These are phyloP conservation scores for Chiloscyllium plagiosum DNA, from an alignment of 2,113 vertebrate genomes.

Conservation along the genomic window DNA sequence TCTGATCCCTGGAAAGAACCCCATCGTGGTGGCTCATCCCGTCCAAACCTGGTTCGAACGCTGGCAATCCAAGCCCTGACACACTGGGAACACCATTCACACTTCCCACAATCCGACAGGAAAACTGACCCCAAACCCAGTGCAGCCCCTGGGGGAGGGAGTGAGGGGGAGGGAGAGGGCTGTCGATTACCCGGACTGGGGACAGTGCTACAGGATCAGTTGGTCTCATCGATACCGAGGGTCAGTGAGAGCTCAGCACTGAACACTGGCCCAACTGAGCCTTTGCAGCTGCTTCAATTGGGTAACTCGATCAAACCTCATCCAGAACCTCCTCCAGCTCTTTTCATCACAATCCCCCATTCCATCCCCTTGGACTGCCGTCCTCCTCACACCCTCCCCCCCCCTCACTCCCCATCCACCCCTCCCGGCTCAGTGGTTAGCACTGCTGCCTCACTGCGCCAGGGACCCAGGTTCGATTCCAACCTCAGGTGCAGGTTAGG, in stretches of 20 bases:
- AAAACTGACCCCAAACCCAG: not conserved
- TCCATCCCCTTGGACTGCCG: no score
- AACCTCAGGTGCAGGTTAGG: no score
- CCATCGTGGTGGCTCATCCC: no score
- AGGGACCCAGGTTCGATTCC: no score
- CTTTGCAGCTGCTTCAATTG: not conserved
- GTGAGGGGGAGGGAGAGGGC: no score
- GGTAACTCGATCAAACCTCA: not conserved
- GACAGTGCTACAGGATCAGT: not conserved
- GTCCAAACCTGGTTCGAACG: no score
- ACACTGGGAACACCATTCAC: not conserved
- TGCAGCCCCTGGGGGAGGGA: not conserved
- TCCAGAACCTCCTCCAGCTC: no score
- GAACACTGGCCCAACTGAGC: not conserved
- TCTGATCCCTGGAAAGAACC: not conserved
- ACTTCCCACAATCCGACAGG: not conserved
- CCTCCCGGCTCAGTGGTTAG: no score
- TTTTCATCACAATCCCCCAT: no score
- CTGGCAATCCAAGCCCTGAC: not conserved
- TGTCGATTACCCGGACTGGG: not conserved
- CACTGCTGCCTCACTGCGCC: no score
- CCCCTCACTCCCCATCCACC: no score
- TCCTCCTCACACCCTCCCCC: no score
- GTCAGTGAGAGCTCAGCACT: not conserved
- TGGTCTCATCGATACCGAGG: not conserved